Percentiles rank a stretch among this genome's conserved stretches.
Conservation (phyloP, 1,140 invertebrate species). For the Hylaeus anthracinus region DNA sequence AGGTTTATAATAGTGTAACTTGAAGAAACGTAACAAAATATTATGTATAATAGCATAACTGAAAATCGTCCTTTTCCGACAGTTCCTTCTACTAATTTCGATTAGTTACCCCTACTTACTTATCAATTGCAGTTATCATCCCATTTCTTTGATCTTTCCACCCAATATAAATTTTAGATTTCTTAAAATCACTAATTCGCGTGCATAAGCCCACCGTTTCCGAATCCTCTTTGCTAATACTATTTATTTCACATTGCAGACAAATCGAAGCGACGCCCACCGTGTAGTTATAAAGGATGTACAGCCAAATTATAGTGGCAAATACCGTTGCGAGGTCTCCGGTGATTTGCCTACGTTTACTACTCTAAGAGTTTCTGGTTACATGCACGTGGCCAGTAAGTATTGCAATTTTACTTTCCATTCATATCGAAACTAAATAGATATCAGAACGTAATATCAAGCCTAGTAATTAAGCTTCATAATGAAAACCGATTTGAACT, state of each 20-base stretch:
- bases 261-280: slow-evolving; percentile 76
- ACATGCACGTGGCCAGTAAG: slow-evolving; percentile 88
- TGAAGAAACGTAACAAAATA: too few species aligned
- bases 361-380: slow-evolving; percentile 83
- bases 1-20: too few species aligned
- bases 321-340: slow-evolving; percentile 89
- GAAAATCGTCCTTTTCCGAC: too few species aligned
- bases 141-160: not conserved
- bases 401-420: slow-evolving; percentile 58
- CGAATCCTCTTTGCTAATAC: slow-evolving; percentile 5
- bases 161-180: not conserved
- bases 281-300: slow-evolving; percentile 86
- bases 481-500: not conserved
- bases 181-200: too few species aligned
- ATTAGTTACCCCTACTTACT: not conserved
- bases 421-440: not conserved
- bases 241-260: slow-evolving; percentile 66
- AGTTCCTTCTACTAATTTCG: not conserved
- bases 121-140: not conserved
- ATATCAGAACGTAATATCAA: not conserved
- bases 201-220: too few species aligned
- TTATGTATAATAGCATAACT: too few species aligned
- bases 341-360: slow-evolving; percentile 87
- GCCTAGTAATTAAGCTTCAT: not conserved
- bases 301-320: slow-evolving; percentile 84